These are phyloP conservation scores for Malthinus flaveolus DNA, from an alignment of 2,888 invertebrate species.

Conservation along the genomic window DNA sequence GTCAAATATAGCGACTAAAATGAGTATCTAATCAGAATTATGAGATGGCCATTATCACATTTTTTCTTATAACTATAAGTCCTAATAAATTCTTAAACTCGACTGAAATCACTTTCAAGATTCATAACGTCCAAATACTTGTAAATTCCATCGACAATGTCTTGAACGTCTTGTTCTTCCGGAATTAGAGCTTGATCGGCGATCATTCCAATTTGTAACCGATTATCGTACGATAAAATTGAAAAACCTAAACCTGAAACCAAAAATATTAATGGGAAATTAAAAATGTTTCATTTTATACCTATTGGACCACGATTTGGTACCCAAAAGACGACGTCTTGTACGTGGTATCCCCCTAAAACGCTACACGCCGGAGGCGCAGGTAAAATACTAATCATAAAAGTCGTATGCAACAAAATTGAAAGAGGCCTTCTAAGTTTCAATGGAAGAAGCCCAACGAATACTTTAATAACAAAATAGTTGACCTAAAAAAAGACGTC, in stretches of 20 bases:
- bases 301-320: conserved; percentile 59
- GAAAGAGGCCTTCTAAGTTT: conserved; percentile 42
- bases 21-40: too few relatives aligned
- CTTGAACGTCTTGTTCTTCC: conserved; percentile 48
- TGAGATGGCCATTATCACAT: too few relatives aligned
- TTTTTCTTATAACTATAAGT: too few relatives aligned
- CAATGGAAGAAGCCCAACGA: conserved; percentile 8
- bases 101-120: conserved; percentile 9
- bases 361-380: conserved; percentile 55
- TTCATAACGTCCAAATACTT: conserved; percentile 11
- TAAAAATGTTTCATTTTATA: conserved; percentile 31
- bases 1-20: too few relatives aligned
- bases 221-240: conserved; percentile 56
- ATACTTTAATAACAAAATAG: conserved; percentile 1
- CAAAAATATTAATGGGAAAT: background rate
- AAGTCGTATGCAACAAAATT: conserved; percentile 55
- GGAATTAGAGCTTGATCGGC: conserved; percentile 56
- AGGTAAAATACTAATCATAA: conserved; percentile 59
- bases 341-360: conserved; percentile 41
- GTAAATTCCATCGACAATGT: conserved; percentile 40
- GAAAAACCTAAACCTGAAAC: conserved; percentile 57
- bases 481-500: conserved; percentile 7
- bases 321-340: conserved; percentile 58
- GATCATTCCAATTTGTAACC: conserved; percentile 55
- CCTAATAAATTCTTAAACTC: background rate